These are phyloP conservation scores for Leucophora obtusa DNA, from an alignment of 2,888 invertebrate genomes.

Conservation along the genomic window DNA sequence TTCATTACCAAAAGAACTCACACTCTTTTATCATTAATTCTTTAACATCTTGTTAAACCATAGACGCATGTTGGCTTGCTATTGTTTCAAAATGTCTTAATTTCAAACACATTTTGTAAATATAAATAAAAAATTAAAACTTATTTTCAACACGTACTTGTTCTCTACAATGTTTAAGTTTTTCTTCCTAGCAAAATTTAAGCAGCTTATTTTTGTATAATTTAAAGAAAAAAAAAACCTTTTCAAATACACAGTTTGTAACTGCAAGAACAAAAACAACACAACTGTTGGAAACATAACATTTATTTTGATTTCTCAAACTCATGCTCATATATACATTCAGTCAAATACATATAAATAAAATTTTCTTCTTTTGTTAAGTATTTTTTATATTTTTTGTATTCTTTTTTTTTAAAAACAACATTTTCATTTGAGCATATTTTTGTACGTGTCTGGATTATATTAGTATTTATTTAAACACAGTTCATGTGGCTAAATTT, in stretches of 20 bases:
- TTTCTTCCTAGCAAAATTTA: neutral
- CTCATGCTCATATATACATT: neutral
- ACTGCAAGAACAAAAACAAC: neutral
- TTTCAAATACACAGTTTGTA: neutral
- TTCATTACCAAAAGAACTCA: too few species aligned
- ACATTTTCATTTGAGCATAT: conserved; percentile 52
- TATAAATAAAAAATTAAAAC: neutral
- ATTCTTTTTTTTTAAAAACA: conserved; percentile 5
- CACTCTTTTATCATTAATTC: too few species aligned
- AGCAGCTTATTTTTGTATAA: neutral
- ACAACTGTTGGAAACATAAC: conserved; percentile 30
- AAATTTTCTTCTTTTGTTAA: conserved; percentile 4
- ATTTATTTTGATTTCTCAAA: conserved; percentile 11
- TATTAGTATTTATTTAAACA: conserved; percentile 30
- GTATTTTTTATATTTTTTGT: conserved; percentile 6
- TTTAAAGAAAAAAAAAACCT: neutral
- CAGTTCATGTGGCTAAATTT: conserved; percentile 1
- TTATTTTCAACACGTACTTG: neutral
- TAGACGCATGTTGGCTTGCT: too few species aligned
- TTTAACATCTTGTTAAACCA: too few species aligned
- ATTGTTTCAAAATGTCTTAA: too few species aligned
- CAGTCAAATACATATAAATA: conserved; percentile 8
- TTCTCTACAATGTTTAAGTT: neutral
- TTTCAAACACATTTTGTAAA: neutral
- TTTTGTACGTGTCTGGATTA: conserved; percentile 56